Conservation (phyloP, 2,113 vertebrate genomes). For the Thunnus maccoyii region DNA sequence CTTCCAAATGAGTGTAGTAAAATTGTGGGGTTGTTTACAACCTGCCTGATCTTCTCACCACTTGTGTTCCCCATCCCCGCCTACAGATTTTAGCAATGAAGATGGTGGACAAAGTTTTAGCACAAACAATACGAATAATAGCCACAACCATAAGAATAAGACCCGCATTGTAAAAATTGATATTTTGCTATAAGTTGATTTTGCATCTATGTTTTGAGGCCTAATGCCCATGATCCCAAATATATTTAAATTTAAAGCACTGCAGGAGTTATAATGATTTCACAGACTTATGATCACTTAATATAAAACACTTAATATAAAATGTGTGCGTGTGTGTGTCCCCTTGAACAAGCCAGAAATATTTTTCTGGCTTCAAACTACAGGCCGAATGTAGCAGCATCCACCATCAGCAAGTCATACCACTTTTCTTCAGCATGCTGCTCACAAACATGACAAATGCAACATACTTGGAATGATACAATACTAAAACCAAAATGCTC, state of each 20-base stretch:
- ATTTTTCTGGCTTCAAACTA: background rate
- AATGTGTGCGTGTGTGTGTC: background rate
- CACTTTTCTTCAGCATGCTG: background rate
- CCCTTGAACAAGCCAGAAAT: background rate
- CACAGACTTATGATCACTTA: too few species aligned
- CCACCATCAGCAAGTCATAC: too few species aligned
- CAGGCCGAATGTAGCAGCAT: too few species aligned
- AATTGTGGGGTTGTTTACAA: too few species aligned
- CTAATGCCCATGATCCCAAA: too few species aligned
- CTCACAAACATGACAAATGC: background rate
- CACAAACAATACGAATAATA: background rate
- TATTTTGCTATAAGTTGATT: too few species aligned
- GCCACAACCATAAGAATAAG: background rate
- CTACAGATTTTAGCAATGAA: background rate
- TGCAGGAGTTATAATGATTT: too few species aligned
- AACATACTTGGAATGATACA: background rate
- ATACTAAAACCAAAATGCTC: background rate
- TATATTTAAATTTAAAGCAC: too few species aligned
- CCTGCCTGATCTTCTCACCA: background rate
- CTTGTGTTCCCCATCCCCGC: background rate
- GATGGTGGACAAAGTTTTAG: background rate
- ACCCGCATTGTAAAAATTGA: background rate
- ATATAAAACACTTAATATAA: too few species aligned
- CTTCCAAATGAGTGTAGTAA: too few species aligned
- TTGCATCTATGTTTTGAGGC: too few species aligned